phyloP scores from a whole-genome alignment of 2,888 invertebrate genomes.

The Torymus texanus region DNA sequence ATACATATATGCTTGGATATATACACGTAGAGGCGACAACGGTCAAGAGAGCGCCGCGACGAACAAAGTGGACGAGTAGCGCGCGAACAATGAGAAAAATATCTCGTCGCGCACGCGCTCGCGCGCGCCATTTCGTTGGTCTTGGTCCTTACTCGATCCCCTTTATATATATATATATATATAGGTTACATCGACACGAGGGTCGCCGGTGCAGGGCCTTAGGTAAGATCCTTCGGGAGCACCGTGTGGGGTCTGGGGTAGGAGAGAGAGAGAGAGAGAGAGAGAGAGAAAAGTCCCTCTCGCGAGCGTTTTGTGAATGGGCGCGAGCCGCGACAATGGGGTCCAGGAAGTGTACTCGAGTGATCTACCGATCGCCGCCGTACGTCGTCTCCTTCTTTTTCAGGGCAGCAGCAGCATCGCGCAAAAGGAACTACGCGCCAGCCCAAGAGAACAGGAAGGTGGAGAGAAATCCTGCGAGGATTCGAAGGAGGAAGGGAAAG shows the following conservation, averaged over 20 bases:
- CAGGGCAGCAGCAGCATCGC: constrained; percentile 53
- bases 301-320: constrained; percentile 62
- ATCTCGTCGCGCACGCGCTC: constrained; percentile 24
- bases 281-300: constrained; percentile 47
- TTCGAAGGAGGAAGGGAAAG: neutral
- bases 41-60: constrained; percentile 42
- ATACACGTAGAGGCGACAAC: constrained; percentile 3
- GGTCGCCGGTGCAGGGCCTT: no score
- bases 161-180: no score
- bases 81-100: constrained; percentile 34
- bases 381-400: constrained; percentile 49
- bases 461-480: constrained; percentile 1
- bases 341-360: constrained; percentile 71
- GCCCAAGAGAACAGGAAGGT: constrained; percentile 20
- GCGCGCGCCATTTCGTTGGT: neutral
- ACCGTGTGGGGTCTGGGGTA: constrained; percentile 70
- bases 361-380: constrained; percentile 66
- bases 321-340: constrained; percentile 61
- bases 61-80: constrained; percentile 21
- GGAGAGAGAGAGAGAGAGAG: constrained; percentile 61
- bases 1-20: no score
- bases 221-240: constrained; percentile 58
- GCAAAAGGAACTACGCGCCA: constrained; percentile 37
- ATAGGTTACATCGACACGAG: no score
- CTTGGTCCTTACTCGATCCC: neutral